Base-by-base conservation (phyloP, 2,888 invertebrate genomes). In the Calameuta pallipes region DNA sequence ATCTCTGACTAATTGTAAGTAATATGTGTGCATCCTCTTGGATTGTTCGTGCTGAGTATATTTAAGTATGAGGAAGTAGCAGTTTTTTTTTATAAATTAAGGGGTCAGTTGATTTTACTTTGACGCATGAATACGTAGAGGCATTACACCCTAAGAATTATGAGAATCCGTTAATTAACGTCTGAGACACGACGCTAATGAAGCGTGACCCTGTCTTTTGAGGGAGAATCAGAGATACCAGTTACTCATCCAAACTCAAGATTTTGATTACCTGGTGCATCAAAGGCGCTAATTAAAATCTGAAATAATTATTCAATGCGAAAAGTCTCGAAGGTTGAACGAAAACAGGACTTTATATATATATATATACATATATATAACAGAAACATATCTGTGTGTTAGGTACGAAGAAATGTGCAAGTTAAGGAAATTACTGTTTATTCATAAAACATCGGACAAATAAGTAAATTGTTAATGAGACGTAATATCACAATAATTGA, bases 251-350 rank as follows among this genome's bases (percentile, higher is more conserved):
- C 73, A 80, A 83, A 82, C 82, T 82, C 83, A 86, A 87, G 85
- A 87, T 86, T 89, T 85, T 89, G 85, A 89, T 89, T 89, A 89
- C 87, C 75, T 78, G 56, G 74, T 41, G 33, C 79, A 75, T 76
- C 79, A 77, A 77, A 79, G 76, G 36, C 78, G 70, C 71, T 78
- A 75, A 78, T 78, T 73, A 56, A 76, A 83, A 82, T 82, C 80
- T 71, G 81, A 78, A 83, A 85, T 84, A 83, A 85, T 84, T 84
- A 82, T 81, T 73, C 75, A 80, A 81, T 84, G 23, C 23, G 56
- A 56, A 56, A 23, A 9, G 23, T 56, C 23, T 4, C 9, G 56
- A 56, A 56, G 56, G 56, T 56, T 56, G 56, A 56, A 56, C 23
- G 56, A 23, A 23, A 56, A 23, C 1, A 41, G 56, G 23, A 23